Percentiles rank a stretch among this genome's conserved stretches.
These are phyloP conservation scores for Geococcyx californianus DNA, from an alignment of 2,113 vertebrate genomes.

Conservation along the genomic window DNA sequence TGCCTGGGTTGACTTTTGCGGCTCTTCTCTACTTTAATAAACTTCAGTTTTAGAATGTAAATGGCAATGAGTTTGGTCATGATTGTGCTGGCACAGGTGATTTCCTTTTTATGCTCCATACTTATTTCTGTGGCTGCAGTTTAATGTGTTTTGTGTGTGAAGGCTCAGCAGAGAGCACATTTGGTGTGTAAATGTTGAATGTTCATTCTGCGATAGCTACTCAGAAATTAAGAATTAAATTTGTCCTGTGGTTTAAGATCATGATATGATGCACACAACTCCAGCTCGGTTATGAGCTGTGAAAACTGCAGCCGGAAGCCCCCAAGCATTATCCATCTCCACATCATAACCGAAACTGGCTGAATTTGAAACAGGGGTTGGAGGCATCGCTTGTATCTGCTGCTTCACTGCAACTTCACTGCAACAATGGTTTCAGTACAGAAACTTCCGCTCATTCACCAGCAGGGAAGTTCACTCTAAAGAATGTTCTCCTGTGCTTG, in stretches of 20 bases:
- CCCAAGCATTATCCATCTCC: accelerated
- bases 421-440: background rate
- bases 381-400: background rate
- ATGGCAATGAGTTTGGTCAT: background rate
- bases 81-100: accelerated
- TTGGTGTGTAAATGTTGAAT: background rate
- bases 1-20: background rate
- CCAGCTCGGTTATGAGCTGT: background rate
- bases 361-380: background rate
- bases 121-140: background rate
- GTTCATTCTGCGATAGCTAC: background rate
- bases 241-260: background rate
- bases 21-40: background rate
- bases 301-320: background rate
- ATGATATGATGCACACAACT: background rate
- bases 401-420: background rate
- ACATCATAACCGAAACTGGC: background rate
- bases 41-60: background rate
- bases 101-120: background rate
- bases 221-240: too few relatives aligned
- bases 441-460: background rate
- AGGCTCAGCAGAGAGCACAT: background rate
- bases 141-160: background rate
- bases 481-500: background rate
- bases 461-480: background rate